phyloP scores from a whole-genome alignment of 2,888 invertebrate genomes.

The Melanchra persicariae region DNA sequence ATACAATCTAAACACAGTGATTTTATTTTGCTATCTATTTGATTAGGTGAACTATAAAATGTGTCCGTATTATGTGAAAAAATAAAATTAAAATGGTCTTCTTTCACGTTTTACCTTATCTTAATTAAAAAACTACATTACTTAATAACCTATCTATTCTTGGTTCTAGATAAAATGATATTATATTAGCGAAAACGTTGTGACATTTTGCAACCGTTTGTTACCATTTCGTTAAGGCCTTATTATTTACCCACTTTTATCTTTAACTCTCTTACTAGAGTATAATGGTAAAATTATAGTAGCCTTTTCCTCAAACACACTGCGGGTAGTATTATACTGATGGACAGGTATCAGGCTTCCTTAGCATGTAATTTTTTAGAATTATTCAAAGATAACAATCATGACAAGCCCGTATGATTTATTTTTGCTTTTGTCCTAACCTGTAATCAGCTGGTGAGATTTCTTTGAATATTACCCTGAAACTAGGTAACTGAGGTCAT shows the following conservation, averaged over 20 bases:
- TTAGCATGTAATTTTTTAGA: not conserved
- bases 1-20: not conserved
- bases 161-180: not conserved
- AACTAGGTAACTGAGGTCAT: not conserved
- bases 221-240: too few relatives aligned
- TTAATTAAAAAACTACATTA: not conserved
- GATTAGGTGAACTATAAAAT: not conserved
- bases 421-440: not conserved
- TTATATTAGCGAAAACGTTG: too few relatives aligned
- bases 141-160: not conserved
- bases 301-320: not conserved
- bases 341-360: not conserved
- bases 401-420: conserved; percentile 14
- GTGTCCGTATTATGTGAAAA: not conserved
- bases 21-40: not conserved
- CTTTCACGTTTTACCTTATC: not conserved
- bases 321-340: conserved; percentile 33
- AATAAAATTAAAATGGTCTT: not conserved
- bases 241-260: too few relatives aligned
- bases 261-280: not conserved
- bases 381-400: conserved; percentile 13
- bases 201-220: too few relatives aligned
- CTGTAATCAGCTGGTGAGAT: not conserved
- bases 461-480: not conserved
- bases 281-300: not conserved